phyloP scores from a whole-genome alignment of 2,113 vertebrate genomes.

The Calyptomena viridis region DNA sequence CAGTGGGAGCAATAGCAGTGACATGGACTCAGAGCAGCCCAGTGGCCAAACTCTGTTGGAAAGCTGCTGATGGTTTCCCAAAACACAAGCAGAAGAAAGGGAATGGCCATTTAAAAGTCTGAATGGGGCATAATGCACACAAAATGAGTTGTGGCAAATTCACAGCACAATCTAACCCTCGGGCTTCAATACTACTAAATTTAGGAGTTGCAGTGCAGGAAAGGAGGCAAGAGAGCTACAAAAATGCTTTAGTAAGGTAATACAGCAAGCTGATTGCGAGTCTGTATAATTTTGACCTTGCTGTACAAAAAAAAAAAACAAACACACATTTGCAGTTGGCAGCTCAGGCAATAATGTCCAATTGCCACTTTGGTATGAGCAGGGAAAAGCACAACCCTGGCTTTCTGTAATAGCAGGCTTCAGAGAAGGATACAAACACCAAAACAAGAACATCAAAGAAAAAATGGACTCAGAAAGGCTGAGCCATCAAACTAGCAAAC shows the following conservation, averaged over 20 bases:
- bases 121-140: neutral
- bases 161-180: neutral
- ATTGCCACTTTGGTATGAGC: neutral
- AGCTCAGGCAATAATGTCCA: neutral
- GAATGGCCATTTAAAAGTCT: neutral
- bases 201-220: neutral
- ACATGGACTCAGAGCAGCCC: neutral
- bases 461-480: neutral
- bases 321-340: neutral
- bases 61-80: neutral
- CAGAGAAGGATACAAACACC: neutral
- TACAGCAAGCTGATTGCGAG: neutral
- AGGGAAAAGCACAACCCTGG: neutral
- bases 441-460: neutral
- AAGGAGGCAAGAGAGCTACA: neutral
- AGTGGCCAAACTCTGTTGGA: neutral
- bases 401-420: neutral
- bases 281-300: neutral
- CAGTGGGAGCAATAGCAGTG: neutral
- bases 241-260: neutral
- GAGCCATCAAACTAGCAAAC: neutral
- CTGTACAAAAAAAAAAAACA: neutral
- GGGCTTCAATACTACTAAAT: neutral
- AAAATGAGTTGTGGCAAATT: neutral
- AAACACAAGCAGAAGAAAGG: neutral